These are phyloP conservation scores for Heliconius ismenius DNA, from an alignment of 2,888 invertebrate genomes.

Conservation along the genomic window DNA sequence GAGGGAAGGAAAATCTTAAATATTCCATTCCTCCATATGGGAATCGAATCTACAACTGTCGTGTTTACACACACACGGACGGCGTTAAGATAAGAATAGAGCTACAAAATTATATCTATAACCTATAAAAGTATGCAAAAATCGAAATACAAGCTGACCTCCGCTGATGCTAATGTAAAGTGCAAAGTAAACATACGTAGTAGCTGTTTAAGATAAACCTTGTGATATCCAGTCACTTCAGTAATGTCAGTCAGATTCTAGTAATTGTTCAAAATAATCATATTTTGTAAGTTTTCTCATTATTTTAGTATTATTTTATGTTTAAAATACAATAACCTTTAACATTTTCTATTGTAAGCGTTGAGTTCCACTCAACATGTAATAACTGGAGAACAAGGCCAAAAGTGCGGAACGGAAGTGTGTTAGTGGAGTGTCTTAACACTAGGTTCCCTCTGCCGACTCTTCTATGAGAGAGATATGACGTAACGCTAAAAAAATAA, in stretches of 20 bases:
- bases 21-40: too few relatives aligned
- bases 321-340: neutral
- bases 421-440: neutral
- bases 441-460: neutral
- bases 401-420: neutral
- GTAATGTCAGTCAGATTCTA: slow-evolving; percentile 2
- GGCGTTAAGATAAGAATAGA: neutral
- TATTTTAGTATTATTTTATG: neutral
- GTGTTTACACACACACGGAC: neutral
- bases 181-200: slow-evolving; percentile 21
- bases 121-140: neutral
- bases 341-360: too few relatives aligned
- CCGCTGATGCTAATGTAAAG: slow-evolving; percentile 28
- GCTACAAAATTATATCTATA: neutral
- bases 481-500: neutral
- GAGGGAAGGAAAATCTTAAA: too few relatives aligned
- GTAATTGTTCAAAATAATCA: neutral
- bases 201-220: slow-evolving; percentile 20
- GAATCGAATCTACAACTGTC: neutral
- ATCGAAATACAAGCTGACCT: slow-evolving; percentile 15
- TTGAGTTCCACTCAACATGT: neutral
- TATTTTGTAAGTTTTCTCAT: neutral
- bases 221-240: slow-evolving; percentile 12
- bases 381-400: neutral
- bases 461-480: neutral